These are phyloP conservation scores for Phaethornis superciliosus DNA, from an alignment of 2,113 vertebrate species.

Conservation along the genomic window DNA sequence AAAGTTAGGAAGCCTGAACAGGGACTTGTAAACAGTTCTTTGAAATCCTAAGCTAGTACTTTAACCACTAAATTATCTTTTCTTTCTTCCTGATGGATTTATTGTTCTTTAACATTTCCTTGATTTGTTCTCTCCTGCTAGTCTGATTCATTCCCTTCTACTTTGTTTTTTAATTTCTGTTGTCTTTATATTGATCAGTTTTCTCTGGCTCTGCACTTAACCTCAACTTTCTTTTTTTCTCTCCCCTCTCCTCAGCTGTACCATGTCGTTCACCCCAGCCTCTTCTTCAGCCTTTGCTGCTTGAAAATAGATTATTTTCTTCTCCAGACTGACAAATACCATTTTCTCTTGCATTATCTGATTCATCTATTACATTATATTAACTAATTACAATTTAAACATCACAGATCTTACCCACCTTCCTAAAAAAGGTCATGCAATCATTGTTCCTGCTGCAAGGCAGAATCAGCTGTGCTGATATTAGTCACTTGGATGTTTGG, in stretches of 20 bases:
- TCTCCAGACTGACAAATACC: neutral
- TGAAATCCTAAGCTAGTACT: neutral
- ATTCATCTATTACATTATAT: neutral
- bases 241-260: neutral
- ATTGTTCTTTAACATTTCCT: neutral
- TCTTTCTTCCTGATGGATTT: neutral
- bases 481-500: neutral
- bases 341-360: neutral
- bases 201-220: neutral
- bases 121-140: neutral
- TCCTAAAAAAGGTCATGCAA: neutral
- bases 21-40: neutral
- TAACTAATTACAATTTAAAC: neutral
- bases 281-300: neutral
- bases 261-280: neutral
- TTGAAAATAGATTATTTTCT: neutral
- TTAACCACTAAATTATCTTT: neutral
- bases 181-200: neutral
- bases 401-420: neutral
- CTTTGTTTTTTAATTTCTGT: neutral
- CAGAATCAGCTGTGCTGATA: neutral
- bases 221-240: no score
- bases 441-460: neutral
- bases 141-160: neutral
- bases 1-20: neutral